Percentiles rank a stretch among this genome's conserved stretches.
Evolutionary conservation across 2,113 vertebrate species (phyloP).

Genomic region (Halichoeres trimaculatus): DNA sequence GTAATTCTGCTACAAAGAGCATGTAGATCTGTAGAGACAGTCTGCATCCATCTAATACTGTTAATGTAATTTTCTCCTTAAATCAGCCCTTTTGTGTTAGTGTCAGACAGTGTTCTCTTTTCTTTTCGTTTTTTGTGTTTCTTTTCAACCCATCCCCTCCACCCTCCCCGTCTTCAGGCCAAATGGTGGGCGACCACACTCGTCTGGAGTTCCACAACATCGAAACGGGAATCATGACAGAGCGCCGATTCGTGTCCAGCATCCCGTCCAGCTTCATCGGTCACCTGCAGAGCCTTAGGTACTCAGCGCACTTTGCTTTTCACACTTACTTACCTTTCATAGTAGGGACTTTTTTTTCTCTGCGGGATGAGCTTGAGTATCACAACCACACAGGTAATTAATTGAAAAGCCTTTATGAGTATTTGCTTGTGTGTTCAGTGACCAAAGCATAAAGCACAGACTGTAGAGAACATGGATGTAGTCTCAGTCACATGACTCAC

Average conservation of each 20-base stretch:
- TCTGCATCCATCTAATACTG: slow-evolving; percentile 64
- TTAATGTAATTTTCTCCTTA: slow-evolving; percentile 75
- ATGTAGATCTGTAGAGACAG: slow-evolving; percentile 41
- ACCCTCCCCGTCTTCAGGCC: slow-evolving; percentile 86
- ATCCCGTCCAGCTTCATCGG: slow-evolving; percentile 98
- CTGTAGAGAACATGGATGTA: no score
- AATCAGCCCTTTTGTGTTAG: slow-evolving; percentile 82
- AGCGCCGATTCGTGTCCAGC: slow-evolving; percentile 93
- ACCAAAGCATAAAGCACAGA: no score
- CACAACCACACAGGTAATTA: no score
- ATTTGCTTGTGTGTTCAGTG: no score
- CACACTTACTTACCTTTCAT: background rate
- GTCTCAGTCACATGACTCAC: no score
- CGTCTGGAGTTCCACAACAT: slow-evolving; percentile 99
- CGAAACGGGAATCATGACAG: slow-evolving; percentile 97
- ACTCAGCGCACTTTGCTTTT: background rate
- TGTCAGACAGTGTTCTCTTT: slow-evolving; percentile 82
- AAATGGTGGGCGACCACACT: slow-evolving; percentile 98
- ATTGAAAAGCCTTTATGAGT: no score
- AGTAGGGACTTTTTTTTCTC: no score
- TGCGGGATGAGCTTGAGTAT: no score
- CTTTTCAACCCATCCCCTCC: slow-evolving; percentile 80
- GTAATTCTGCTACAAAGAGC: slow-evolving; percentile 23
- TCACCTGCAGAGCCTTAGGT: slow-evolving; percentile 94
- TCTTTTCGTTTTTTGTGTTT: slow-evolving; percentile 78